Base-by-base conservation (phyloP, 2,797 vertebrate species). In the Phataginus tetradactyla region DNA sequence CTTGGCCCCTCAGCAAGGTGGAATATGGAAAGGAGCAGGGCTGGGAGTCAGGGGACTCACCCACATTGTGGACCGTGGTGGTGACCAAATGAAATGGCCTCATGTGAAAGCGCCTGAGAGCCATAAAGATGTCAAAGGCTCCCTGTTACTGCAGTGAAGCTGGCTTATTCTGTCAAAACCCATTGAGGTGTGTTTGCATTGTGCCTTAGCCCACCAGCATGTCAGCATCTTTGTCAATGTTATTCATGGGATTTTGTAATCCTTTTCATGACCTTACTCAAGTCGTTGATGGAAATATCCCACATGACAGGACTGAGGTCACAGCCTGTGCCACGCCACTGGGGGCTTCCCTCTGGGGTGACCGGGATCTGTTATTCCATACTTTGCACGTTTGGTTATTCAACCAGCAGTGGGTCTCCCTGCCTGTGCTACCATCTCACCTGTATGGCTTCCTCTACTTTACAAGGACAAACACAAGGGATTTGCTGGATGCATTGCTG, bases 351-450 rank as follows among this genome's bases (percentile, higher is more conserved):
- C 51, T 59, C 29, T 4, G 25, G 59, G 51, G 9, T n/a, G 34
- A 34, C 92, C 42, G 53, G 55, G 39, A 7, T 71, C 59, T 57
- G 0, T 39, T 20, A 27, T 55, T 79, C 51, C 13, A 1, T 53
- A 18, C 27, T 84, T 87, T 61, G 83, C 8, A 23, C 71, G 53
- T 49, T 79, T 66, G 27, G 29, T 90, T 59, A 51, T 53, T 78
- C 45, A 34, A 1, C n/a, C n/a, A 45, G 17, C 1, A 14, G 0
- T 0, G 27, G 64, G 2, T 64, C 32, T 89, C 49, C 61, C 49
- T 0, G 1, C 29, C 51, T 11, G 4, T 8, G 4, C 57, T 45
- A 20, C 39, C 15, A 0, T 51, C 66, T 2, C n/a, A 37, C 64
- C 68, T 32, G 12, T 4, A 15, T 11, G 77, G 32, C 74, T 81